phyloP scores from a whole-genome alignment of 2,797 vertebrate species.

The Lemur catta region DNA sequence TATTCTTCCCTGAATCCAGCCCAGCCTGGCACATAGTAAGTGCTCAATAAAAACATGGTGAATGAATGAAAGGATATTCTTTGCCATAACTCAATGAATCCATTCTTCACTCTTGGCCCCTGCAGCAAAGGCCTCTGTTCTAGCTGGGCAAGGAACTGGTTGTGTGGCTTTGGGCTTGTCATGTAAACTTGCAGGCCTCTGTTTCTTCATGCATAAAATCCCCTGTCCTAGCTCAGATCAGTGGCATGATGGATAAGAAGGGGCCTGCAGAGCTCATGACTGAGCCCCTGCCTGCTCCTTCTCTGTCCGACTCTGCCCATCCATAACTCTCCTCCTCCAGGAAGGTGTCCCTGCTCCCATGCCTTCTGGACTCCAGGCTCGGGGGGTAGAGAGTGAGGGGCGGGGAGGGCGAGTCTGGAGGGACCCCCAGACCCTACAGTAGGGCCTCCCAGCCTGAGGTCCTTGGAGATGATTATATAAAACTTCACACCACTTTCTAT shows the following conservation, averaged over 20 bases:
- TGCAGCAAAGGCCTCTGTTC: neutral
- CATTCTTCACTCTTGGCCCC: neutral
- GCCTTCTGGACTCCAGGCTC: neutral
- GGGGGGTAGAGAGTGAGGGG: no score
- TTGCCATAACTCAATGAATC: neutral
- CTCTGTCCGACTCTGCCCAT: neutral
- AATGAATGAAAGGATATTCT: neutral
- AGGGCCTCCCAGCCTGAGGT: neutral
- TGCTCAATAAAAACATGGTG: neutral
- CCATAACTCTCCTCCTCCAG: neutral
- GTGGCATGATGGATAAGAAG: neutral
- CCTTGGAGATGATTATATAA: neutral
- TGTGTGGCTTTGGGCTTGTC: neutral
- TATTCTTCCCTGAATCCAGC: neutral
- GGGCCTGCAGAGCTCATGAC: neutral
- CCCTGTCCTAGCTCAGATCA: neutral
- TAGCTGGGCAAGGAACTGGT: neutral
- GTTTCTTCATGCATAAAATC: neutral
- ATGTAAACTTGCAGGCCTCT: neutral
- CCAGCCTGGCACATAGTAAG: neutral
- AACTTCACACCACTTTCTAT: neutral
- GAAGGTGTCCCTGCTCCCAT: neutral
- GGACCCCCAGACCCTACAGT: no score
- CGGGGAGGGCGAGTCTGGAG: no score
- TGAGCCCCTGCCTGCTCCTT: neutral